Conservation (phyloP, 2,797 vertebrate genomes). For the Arrhamphus sclerolepis region DNA sequence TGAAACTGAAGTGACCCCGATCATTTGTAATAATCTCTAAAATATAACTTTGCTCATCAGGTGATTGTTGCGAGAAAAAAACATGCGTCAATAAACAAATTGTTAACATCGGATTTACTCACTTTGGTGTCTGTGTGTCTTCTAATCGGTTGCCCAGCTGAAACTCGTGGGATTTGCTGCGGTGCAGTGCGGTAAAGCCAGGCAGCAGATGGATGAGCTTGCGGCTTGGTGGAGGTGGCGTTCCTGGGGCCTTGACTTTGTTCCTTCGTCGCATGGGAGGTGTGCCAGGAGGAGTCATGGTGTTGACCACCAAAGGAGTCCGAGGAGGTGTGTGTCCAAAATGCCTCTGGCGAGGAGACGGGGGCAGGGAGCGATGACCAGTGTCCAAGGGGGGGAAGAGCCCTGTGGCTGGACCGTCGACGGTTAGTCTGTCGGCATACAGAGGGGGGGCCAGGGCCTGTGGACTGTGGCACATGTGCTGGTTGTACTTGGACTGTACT, state of each 20-base stretch:
- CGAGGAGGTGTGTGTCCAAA: constrained; percentile 89
- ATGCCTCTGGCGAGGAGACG: constrained; percentile 93
- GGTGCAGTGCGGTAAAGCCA: constrained; percentile 92
- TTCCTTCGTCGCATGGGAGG: constrained; percentile 89
- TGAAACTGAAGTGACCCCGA: too few species aligned
- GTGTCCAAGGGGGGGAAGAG: constrained; percentile 82
- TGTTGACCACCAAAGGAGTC: constrained; percentile 91
- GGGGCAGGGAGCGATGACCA: constrained; percentile 91
- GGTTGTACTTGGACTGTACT: constrained; percentile 87
- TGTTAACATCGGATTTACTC: constrained; percentile 68
- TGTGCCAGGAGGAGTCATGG: constrained; percentile 89
- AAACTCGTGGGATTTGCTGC: constrained; percentile 98
- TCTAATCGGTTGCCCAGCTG: constrained; percentile 95
- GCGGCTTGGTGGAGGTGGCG: constrained; percentile 90
- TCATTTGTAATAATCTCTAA: too few species aligned
- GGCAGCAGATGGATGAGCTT: constrained; percentile 97
- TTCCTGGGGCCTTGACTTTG: constrained; percentile 93
- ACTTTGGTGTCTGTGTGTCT: constrained; percentile 93
- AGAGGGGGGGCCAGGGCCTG: constrained; percentile 76
- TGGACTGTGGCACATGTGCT: constrained; percentile 87
- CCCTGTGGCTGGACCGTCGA: constrained; percentile 85
- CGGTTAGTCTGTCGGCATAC: constrained; percentile 88
- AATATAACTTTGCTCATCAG: too few species aligned
- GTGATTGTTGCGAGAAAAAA: too few species aligned
- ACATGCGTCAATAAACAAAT: too few species aligned